phyloP scores from a whole-genome alignment of 2,113 vertebrate species.

The Callocephalon fimbriatum region DNA sequence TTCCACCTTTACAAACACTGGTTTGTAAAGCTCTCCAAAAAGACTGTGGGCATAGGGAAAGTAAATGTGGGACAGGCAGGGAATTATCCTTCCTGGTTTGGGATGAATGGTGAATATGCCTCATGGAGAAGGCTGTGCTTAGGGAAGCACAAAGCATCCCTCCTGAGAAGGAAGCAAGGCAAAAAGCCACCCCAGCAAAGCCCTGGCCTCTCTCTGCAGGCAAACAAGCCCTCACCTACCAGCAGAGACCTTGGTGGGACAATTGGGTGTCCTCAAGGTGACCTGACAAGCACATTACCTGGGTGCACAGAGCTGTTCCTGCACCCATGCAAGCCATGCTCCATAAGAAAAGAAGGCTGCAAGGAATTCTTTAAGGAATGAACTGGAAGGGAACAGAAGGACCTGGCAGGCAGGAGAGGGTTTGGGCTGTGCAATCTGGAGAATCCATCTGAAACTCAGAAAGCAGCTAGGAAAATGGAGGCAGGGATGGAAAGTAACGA shows the following conservation, averaged over 20 bases:
- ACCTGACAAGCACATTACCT: rapidly evolving
- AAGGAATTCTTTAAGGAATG: background rate
- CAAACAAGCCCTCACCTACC: background rate
- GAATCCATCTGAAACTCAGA: constrained; percentile 62
- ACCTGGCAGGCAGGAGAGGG: background rate
- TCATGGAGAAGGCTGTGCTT: background rate
- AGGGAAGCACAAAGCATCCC: rapidly evolving
- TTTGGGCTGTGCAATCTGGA: constrained; percentile 45
- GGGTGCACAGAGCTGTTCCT: background rate
- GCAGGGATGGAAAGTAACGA: constrained; percentile 18
- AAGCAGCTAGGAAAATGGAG: background rate
- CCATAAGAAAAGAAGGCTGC: rapidly evolving
- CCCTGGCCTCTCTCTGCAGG: background rate
- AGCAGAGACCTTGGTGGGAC: background rate
- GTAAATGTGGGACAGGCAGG: background rate
- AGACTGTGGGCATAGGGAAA: rapidly evolving
- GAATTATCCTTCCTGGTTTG: background rate
- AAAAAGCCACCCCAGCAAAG: background rate
- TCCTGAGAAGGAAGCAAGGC: background rate
- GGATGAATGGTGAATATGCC: background rate
- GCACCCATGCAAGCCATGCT: background rate
- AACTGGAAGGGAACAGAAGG: constrained; percentile 24
- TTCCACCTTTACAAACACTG: background rate
- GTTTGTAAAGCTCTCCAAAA: background rate
- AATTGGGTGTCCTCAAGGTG: background rate